These are phyloP conservation scores for Lepus timidus DNA, from an alignment of 2,113 vertebrate genomes.

Conservation along the genomic window DNA sequence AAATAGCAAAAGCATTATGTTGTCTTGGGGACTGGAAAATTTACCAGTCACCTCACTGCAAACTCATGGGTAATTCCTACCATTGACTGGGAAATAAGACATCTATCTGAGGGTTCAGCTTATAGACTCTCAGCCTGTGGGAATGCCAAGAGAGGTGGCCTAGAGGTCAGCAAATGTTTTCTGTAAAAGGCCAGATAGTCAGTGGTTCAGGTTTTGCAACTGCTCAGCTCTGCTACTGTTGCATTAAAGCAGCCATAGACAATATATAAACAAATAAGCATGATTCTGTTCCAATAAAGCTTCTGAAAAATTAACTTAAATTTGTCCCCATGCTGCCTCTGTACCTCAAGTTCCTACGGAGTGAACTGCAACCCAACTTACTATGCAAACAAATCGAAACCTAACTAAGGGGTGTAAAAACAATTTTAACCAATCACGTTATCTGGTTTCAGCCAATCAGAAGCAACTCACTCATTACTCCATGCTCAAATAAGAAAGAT, in stretches of 20 bases:
- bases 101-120: background rate
- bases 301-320: background rate
- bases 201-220: background rate
- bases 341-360: too few species aligned
- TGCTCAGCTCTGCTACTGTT: background rate
- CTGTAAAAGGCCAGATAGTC: background rate
- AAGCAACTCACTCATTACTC: background rate
- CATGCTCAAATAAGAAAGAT: background rate
- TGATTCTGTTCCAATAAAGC: background rate
- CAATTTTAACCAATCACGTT: background rate
- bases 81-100: background rate
- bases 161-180: background rate
- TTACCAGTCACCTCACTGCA: background rate
- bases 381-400: background rate
- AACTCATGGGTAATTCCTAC: background rate
- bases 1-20: background rate
- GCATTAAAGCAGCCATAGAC: background rate
- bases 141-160: background rate
- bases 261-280: background rate
- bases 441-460: background rate
- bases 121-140: background rate
- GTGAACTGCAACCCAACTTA: background rate
- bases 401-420: background rate
- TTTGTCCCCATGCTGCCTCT: background rate
- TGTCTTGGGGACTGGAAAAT: background rate